Base-by-base conservation (phyloP, 2,888 invertebrate species). In the Macrosoma leucophasiata region DNA sequence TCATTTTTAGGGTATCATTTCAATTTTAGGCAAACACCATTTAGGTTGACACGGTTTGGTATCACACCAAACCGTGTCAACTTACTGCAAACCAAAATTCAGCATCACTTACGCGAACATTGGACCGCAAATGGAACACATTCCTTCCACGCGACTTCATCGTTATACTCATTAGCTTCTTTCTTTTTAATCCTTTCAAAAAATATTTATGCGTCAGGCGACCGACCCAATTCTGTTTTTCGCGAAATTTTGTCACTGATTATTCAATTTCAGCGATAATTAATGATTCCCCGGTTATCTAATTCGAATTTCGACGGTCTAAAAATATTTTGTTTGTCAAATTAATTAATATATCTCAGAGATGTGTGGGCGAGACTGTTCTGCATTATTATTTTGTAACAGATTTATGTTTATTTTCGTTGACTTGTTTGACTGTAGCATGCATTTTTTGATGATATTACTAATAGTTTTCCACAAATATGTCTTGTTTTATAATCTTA, bases 201-300 rank as follows among this genome's bases (percentile, higher is more conserved):
- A 54, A 65, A 64, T 57, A 63, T 59, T 53, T 68, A 54, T 65
- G 66, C 69, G 50, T 47, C 51, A 52, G 34, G 32, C 67, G 52
- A n/a, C 21, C 55, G 56, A 49, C 54, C 61, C 54, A 68, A 62
- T 64, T 61, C 52, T 57, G 46, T 48, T 61, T 62, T 58, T 53
- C 51, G 53, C 46, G 57, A 61, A 58, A 53, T 50, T 52, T 59
- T 50, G 55, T 54, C 52, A 62, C 53, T 45, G 58, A 66, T 76
- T 71, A 74, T 65, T 69, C 62, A 72, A 70, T 68, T 71, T 64
- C 52, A 51, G 50, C 41, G 49, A 46, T 55, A 56, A 67, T 69
- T 67, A 66, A 62, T 45, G 40, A 43, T 40, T 33, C 38, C 51
- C 53, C 45, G 52, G 55, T 69, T 74, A 72, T 59, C 64, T 72